Conservation (phyloP, 35 echinoderm and acorn worm genomes). For the Holothuria glaberrima region DNA sequence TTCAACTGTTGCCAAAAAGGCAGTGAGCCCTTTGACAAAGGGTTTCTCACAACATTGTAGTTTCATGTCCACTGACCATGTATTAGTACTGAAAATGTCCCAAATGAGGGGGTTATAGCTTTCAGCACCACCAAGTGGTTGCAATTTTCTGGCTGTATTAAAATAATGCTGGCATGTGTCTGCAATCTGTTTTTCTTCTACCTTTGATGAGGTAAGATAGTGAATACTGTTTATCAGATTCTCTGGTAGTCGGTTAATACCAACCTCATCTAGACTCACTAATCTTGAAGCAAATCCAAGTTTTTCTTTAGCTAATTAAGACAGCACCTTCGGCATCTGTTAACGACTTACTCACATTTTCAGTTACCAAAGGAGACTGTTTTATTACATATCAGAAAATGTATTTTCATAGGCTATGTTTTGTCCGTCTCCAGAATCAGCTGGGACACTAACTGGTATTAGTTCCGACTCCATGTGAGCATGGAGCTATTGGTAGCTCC, state of each 20-base stretch:
- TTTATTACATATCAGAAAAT: background rate
- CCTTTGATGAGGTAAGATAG: background rate
- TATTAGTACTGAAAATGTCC: background rate
- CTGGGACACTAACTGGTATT: background rate
- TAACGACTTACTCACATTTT: background rate
- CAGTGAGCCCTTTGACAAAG: slow-evolving; percentile 9
- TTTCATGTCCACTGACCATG: slow-evolving; percentile 28
- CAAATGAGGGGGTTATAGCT: slow-evolving; percentile 42
- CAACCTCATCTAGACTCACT: background rate
- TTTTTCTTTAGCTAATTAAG: background rate
- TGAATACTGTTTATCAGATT: background rate
- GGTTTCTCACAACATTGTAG: background rate
- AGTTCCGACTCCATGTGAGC: background rate
- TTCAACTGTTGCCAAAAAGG: background rate
- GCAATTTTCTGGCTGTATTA: slow-evolving; percentile 27
- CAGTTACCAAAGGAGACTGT: background rate
- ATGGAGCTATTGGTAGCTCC: no score
- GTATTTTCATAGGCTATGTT: background rate
- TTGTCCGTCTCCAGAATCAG: background rate
- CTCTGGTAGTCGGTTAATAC: background rate
- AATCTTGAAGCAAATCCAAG: background rate
- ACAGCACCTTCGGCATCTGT: background rate
- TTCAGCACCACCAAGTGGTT: background rate
- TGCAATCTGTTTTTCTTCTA: slow-evolving; percentile 13
- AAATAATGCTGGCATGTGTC: background rate